Evolutionary conservation across 2,797 vertebrate genomes (phyloP).

Genomic region (Coranthus polyacanthus): DNA sequence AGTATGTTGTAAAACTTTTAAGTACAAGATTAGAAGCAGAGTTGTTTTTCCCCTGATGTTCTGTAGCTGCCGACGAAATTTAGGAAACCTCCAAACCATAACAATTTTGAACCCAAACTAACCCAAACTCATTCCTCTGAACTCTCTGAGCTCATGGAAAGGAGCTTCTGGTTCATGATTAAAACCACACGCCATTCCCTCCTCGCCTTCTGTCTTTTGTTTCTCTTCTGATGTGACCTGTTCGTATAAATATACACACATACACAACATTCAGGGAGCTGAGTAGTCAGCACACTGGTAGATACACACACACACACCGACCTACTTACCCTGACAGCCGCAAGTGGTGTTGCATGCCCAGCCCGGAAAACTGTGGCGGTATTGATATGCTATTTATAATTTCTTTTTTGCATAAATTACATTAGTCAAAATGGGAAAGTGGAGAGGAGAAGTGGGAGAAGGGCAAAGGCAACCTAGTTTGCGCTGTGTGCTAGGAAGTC

Average conservation of each 20-base stretch:
- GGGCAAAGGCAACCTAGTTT: constrained; percentile 75
- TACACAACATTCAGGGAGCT: constrained; percentile 32
- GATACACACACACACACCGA: constrained; percentile 61
- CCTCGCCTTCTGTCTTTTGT: constrained; percentile 46
- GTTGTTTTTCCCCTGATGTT: constrained; percentile 28
- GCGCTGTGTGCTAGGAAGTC: constrained; percentile 34
- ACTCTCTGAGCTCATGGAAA: constrained; percentile 55
- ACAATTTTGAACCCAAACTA: constrained; percentile 22
- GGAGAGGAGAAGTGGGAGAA: constrained; percentile 53
- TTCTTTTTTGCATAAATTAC: constrained; percentile 84
- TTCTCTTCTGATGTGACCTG: constrained; percentile 54
- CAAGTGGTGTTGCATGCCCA: constrained; percentile 66
- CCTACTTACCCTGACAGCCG: constrained; percentile 78
- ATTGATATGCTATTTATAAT: constrained; percentile 86
- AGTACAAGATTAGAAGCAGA: constrained; percentile 24
- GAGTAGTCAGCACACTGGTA: constrained; percentile 46
- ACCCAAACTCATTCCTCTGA: constrained; percentile 28
- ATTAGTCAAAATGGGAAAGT: constrained; percentile 77
- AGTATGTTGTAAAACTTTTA: not conserved
- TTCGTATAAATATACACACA: constrained; percentile 36
- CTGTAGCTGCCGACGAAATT: constrained; percentile 15
- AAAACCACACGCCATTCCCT: constrained; percentile 43
- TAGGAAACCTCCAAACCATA: constrained; percentile 34
- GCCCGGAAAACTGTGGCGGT: constrained; percentile 73
- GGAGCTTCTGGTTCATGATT: constrained; percentile 49